Percentiles rank a stretch among this genome's conserved stretches.
Conservation (phyloP, 1,140 invertebrate genomes). For the Pantala flavescens region DNA sequence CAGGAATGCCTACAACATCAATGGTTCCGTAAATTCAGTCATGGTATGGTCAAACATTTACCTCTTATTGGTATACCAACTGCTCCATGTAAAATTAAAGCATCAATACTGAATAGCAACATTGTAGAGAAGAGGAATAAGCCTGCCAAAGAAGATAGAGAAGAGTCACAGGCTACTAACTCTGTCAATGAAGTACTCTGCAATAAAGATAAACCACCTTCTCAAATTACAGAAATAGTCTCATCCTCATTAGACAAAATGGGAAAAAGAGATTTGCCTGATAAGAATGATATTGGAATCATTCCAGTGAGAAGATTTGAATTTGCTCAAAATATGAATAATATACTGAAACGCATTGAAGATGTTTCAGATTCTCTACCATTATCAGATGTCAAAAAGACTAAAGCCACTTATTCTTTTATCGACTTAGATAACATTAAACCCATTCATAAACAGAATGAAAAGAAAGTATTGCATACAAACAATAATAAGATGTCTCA, state of each 20-base stretch:
- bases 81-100: too few relatives aligned
- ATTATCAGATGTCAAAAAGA: not conserved
- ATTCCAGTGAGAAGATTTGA: not conserved
- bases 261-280: not conserved
- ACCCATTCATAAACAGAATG: not conserved
- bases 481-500: not conserved
- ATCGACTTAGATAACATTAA: not conserved
- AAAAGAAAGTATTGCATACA: not conserved
- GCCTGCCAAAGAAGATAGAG: not conserved
- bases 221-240: not conserved
- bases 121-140: not conserved
- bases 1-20: slow-evolving; percentile 50
- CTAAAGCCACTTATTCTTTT: slow-evolving; percentile 19
- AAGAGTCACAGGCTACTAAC: not conserved
- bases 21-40: slow-evolving; percentile 39
- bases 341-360: slow-evolving; percentile 22
- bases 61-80: too few relatives aligned
- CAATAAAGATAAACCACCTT: too few relatives aligned
- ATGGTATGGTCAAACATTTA: not conserved
- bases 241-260: not conserved
- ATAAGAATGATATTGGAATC: not conserved
- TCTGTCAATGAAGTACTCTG: not conserved
- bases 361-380: slow-evolving; percentile 17
- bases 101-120: too few relatives aligned
- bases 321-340: slow-evolving; percentile 15